phyloP scores from a whole-genome alignment of 2,797 vertebrate species.

The Lagocephalus sceleratus region DNA sequence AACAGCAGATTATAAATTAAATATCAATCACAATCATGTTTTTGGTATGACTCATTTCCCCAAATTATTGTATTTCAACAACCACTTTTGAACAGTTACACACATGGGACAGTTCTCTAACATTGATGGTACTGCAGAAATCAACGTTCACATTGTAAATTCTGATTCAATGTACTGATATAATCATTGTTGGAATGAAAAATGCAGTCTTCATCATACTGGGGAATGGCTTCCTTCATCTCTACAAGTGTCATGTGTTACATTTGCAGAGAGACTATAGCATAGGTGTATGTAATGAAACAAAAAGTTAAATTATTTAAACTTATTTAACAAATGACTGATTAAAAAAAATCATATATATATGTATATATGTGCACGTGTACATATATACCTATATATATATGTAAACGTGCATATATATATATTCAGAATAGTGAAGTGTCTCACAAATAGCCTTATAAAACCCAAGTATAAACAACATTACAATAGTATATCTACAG shows the following conservation, averaged over 20 bases:
- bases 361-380: constrained; percentile 25
- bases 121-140: constrained; percentile 69
- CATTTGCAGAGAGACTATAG: constrained; percentile 45
- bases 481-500: constrained; percentile 81
- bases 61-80: constrained; percentile 69
- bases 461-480: constrained; percentile 85
- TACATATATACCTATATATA: constrained; percentile 4
- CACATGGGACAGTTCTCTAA: constrained; percentile 71
- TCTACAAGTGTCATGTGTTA: constrained; percentile 65
- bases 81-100: constrained; percentile 76
- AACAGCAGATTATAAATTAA: constrained; percentile 79
- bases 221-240: constrained; percentile 71
- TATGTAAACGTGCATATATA: background rate
- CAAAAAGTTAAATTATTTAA: constrained; percentile 54
- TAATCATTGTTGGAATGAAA: constrained; percentile 68
- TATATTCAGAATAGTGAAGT: constrained; percentile 77
- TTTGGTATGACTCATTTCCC: constrained; percentile 70
- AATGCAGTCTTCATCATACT: constrained; percentile 46
- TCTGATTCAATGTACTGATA: constrained; percentile 67
- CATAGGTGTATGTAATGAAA: constrained; percentile 6
- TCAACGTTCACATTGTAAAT: constrained; percentile 68
- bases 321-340: constrained; percentile 73
- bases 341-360: constrained; percentile 66
- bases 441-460: constrained; percentile 85
- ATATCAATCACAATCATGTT: constrained; percentile 74